These are phyloP conservation scores for Hydraecia micacea DNA, from an alignment of 2,888 invertebrate genomes.

Conservation along the genomic window DNA sequence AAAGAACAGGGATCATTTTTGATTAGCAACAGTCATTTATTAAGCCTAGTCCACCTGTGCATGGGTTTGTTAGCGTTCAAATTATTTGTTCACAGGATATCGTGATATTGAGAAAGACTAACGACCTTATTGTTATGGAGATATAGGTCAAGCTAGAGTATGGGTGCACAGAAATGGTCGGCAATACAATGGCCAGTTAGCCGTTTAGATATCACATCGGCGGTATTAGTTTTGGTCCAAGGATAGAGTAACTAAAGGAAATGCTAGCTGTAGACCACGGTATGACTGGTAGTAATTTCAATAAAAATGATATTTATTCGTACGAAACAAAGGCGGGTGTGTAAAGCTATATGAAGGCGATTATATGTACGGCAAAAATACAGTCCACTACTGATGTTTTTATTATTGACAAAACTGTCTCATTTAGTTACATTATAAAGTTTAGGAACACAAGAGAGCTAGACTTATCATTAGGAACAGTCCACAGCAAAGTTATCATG, in stretches of 20 bases:
- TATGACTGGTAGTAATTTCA: neutral
- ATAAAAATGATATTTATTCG: neutral
- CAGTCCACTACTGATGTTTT: neutral
- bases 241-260: conserved; percentile 36
- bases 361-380: neutral
- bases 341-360: neutral
- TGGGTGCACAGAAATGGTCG: conserved; percentile 41
- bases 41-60: conserved; percentile 30
- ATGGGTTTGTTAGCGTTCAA: conserved; percentile 26
- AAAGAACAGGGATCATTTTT: neutral
- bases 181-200: conserved; percentile 54
- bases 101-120: conserved; percentile 64
- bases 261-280: neutral
- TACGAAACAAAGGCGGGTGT: neutral
- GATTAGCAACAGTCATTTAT: neutral
- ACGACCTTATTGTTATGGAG: conserved; percentile 64
- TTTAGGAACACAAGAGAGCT: neutral
- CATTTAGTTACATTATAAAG: neutral
- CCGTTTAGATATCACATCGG: conserved; percentile 49
- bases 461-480: neutral
- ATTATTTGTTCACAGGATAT: conserved; percentile 60
- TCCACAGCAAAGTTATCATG: neutral
- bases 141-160: conserved; percentile 58
- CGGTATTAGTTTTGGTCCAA: conserved; percentile 36
- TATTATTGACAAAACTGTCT: neutral